Evolutionary conservation across 2,888 invertebrate genomes (phyloP).

Genomic region (Muscina levida): DNA sequence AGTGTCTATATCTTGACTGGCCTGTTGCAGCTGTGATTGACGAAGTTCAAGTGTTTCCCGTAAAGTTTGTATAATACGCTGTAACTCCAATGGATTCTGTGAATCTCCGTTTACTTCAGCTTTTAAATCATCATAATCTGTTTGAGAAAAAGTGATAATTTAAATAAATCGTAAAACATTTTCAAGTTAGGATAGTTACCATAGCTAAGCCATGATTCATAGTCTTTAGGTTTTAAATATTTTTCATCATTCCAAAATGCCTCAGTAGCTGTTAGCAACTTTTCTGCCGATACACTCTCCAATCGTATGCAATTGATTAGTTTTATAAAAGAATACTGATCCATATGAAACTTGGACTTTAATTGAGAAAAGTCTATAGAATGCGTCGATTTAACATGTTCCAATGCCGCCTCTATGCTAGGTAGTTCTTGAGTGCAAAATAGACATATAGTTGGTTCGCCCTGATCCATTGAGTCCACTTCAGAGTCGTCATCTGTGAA

Average conservation of each 20-base stretch:
- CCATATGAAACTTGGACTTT: constrained; percentile 87
- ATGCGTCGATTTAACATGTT: constrained; percentile 85
- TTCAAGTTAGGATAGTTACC: constrained; percentile 81
- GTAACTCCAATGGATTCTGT: constrained; percentile 26
- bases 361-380: constrained; percentile 84
- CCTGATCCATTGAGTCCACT: constrained; percentile 80
- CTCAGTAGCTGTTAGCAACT: constrained; percentile 81
- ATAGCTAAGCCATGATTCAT: constrained; percentile 91
- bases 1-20: constrained; percentile 78
- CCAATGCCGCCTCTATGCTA: constrained; percentile 84
- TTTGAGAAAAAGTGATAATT: not conserved
- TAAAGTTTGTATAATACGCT: constrained; percentile 69
- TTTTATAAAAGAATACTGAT: constrained; percentile 90
- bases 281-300: constrained; percentile 82
- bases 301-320: constrained; percentile 89
- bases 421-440: constrained; percentile 85
- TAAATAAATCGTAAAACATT: not conserved
- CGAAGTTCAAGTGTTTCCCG: constrained; percentile 81
- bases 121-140: constrained; percentile 67
- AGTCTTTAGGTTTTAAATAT: constrained; percentile 87
- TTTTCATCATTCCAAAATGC: constrained; percentile 88
- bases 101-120: not conserved
- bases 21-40: constrained; percentile 82
- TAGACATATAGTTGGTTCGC: constrained; percentile 82
- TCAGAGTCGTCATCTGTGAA: constrained; percentile 68